Conservation (phyloP, 2,888 invertebrate genomes). For the Rosalia funebris region DNA sequence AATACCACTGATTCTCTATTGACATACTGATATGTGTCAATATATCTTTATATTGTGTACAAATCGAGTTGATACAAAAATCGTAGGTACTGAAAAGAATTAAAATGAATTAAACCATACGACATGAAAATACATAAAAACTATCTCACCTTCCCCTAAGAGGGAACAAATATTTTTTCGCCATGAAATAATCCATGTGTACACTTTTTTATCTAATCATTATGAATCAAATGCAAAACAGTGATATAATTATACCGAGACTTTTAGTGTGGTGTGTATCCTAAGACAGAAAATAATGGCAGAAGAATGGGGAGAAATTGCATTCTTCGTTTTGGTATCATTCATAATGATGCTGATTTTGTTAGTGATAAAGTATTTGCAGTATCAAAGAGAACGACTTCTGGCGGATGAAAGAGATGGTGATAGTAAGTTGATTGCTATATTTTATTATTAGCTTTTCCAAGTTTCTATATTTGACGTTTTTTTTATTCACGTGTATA, state of each 20-base stretch:
- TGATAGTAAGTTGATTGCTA: constrained; percentile 8
- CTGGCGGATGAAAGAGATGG: neutral
- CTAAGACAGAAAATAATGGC: constrained; percentile 12
- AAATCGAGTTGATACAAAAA: too few species aligned
- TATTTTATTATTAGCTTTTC: too few species aligned
- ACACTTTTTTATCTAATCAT: constrained; percentile 19
- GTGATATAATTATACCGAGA: constrained; percentile 5
- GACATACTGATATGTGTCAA: too few species aligned
- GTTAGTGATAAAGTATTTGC: constrained; percentile 31
- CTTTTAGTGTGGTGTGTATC: constrained; percentile 1
- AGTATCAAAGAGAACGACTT: constrained; percentile 24
- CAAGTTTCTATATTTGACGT: too few species aligned
- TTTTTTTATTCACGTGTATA: too few species aligned
- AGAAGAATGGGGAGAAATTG: constrained; percentile 22
- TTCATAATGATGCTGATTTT: constrained; percentile 32
- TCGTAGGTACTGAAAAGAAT: too few species aligned
- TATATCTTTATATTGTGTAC: too few species aligned
- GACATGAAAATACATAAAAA: neutral
- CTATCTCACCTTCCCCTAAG: neutral
- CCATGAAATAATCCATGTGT: constrained; percentile 3
- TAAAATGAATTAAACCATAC: too few species aligned
- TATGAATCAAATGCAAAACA: constrained; percentile 6
- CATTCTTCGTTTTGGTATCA: constrained; percentile 30
- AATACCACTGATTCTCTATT: too few species aligned
- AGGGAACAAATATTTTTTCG: constrained; percentile 1